A percentile compares a stretch with the other conserved stretches of the same genome.
Evolutionary conservation across 2,113 vertebrate genomes (phyloP).

Genomic region (Excalfactoria chinensis): DNA sequence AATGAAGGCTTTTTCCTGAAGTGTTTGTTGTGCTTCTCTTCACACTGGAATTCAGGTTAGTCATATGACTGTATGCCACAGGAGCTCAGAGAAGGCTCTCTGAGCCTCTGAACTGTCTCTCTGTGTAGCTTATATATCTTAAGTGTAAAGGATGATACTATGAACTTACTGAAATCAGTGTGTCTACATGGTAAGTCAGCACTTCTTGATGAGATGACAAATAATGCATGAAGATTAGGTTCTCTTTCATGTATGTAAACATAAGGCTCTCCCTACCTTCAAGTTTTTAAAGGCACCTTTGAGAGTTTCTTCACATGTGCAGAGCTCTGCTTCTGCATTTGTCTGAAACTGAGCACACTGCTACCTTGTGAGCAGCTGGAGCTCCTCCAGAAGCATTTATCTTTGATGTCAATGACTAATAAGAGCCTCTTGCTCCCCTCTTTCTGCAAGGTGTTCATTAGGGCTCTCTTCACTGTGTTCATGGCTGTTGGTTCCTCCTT

Average conservation of each 20-base stretch:
- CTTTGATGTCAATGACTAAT: neutral
- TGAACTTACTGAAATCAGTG: neutral
- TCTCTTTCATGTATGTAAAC: neutral
- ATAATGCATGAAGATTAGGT: neutral
- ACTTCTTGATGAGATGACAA: neutral
- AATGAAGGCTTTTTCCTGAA: neutral
- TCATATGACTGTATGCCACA: neutral
- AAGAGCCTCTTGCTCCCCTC: neutral
- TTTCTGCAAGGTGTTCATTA: neutral
- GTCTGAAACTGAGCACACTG: neutral
- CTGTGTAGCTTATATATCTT: neutral
- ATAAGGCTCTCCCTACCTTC: neutral
- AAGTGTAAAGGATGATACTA: neutral
- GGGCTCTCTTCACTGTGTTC: rapidly evolving
- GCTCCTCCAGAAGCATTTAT: neutral
- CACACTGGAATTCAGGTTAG: neutral
- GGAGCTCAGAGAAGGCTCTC: neutral
- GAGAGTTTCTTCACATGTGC: rapidly evolving
- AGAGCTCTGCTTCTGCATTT: neutral
- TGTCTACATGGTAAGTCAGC: neutral
- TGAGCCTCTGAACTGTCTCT: too few species aligned
- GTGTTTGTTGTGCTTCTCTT: neutral
- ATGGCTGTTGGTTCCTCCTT: neutral
- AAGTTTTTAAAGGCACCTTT: neutral
- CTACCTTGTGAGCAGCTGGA: rapidly evolving